Percentiles rank a stretch among this genome's conserved stretches.
phyloP scores from a whole-genome alignment of 2,797 vertebrate species.

The Halcyon chelicuti region DNA sequence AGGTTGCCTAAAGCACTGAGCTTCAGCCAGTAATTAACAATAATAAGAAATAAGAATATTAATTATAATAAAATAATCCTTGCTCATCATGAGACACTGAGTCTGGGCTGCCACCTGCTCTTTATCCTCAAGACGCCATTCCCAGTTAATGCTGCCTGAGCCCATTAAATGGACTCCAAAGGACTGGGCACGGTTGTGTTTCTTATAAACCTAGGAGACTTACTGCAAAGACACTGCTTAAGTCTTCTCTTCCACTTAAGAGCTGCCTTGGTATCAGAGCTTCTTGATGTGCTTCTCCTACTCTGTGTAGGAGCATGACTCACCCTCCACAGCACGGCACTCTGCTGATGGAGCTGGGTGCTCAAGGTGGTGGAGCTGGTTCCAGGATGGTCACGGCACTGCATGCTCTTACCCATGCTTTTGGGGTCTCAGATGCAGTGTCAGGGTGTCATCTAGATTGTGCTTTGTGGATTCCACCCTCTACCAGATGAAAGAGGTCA shows the following conservation, averaged over 20 bases:
- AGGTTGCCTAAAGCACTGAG: constrained; percentile 5
- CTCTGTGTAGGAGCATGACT: background rate
- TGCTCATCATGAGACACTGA: background rate
- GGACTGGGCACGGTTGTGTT: background rate
- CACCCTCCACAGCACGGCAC: fast-evolving
- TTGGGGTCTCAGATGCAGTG: fast-evolving
- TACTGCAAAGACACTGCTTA: background rate
- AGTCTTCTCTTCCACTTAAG: background rate
- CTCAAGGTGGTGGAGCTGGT: background rate
- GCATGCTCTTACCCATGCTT: fast-evolving
- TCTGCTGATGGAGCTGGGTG: background rate
- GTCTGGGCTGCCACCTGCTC: constrained; percentile 57
- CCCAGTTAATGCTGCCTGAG: constrained; percentile 39
- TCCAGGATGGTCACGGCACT: fast-evolving
- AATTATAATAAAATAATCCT: constrained; percentile 66
- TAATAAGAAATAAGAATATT: constrained; percentile 57
- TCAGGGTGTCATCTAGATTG: background rate
- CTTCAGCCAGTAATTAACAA: constrained; percentile 38
- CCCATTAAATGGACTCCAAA: background rate
- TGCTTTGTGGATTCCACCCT: background rate
- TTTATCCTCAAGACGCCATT: background rate
- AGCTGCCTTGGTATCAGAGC: background rate
- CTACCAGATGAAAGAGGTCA: background rate
- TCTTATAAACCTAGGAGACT: background rate
- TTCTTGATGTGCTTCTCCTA: background rate